Evolutionary conservation across 2,797 vertebrate genomes (phyloP).

Genomic region (Rhadinocentrus ornatus): DNA sequence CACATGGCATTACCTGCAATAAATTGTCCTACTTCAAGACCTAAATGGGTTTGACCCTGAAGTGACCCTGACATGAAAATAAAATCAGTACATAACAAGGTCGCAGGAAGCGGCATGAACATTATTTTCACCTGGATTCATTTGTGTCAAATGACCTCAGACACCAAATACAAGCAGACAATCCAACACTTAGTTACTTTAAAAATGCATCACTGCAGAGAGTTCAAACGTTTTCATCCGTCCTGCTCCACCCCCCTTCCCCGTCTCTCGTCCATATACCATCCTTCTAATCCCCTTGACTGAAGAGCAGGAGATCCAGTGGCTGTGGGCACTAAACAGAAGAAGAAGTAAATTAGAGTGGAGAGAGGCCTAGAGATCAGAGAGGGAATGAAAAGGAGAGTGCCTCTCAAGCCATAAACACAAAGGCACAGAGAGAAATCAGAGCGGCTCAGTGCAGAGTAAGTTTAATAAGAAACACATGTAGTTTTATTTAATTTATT

Average conservation of each 20-base stretch:
- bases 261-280: slow-evolving; percentile 37
- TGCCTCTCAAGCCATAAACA: slow-evolving; percentile 42
- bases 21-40: slow-evolving; percentile 6
- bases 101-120: background rate
- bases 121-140: background rate
- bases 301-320: slow-evolving; percentile 55
- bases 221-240: slow-evolving; percentile 38
- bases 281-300: slow-evolving; percentile 68
- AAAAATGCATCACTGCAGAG: slow-evolving; percentile 22
- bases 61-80: slow-evolving; percentile 2
- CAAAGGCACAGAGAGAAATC: slow-evolving; percentile 6
- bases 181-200: slow-evolving; percentile 8
- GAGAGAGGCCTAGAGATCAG: slow-evolving; percentile 48
- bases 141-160: background rate
- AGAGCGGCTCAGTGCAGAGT: slow-evolving; percentile 20
- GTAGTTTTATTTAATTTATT: slow-evolving; percentile 51
- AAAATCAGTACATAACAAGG: slow-evolving; percentile 1
- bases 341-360: slow-evolving; percentile 57
- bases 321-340: slow-evolving; percentile 52
- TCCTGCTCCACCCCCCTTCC: slow-evolving; percentile 5
- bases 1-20: background rate
- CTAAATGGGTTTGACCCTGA: slow-evolving; percentile 31
- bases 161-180: slow-evolving; percentile 5
- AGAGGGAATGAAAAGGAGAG: slow-evolving; percentile 43
- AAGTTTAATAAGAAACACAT: slow-evolving; percentile 35